phyloP scores from a whole-genome alignment of 2,113 vertebrate genomes.

The Apeltes quadracus region DNA sequence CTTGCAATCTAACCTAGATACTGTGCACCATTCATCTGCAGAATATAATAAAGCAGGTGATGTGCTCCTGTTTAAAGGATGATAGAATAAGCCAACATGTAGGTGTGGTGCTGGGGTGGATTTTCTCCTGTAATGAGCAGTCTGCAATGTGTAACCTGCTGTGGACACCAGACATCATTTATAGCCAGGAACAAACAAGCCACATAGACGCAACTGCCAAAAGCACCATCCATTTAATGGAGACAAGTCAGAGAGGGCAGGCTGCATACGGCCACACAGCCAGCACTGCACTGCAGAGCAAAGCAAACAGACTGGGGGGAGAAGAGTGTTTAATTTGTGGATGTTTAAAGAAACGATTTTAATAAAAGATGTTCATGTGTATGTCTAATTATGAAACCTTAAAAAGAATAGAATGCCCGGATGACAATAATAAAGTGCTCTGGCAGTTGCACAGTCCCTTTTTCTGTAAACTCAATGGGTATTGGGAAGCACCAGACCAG shows the following conservation, averaged over 20 bases:
- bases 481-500: background rate
- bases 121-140: conserved; percentile 55
- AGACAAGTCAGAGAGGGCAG: conserved; percentile 55
- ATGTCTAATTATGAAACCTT: background rate
- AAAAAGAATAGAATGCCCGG: background rate
- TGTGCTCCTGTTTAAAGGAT: background rate
- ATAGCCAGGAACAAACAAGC: conserved; percentile 51
- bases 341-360: background rate
- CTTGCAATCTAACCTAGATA: background rate
- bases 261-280: conserved; percentile 42
- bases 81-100: conserved; percentile 9
- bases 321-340: background rate
- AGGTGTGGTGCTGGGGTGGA: conserved; percentile 19
- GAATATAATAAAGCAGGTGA: background rate
- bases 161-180: conserved; percentile 65
- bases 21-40: background rate
- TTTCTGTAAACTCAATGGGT: background rate
- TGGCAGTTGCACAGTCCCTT: background rate
- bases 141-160: conserved; percentile 61
- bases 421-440: background rate
- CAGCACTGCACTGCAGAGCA: conserved; percentile 48
- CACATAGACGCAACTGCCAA: conserved; percentile 60
- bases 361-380: background rate
- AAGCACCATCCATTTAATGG: conserved; percentile 65
- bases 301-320: conserved; percentile 16